Percentiles rank a stretch among this genome's conserved stretches.
These are phyloP conservation scores for Epicauta chinensis DNA, from an alignment of 1,140 invertebrate genomes.

Conservation along the genomic window DNA sequence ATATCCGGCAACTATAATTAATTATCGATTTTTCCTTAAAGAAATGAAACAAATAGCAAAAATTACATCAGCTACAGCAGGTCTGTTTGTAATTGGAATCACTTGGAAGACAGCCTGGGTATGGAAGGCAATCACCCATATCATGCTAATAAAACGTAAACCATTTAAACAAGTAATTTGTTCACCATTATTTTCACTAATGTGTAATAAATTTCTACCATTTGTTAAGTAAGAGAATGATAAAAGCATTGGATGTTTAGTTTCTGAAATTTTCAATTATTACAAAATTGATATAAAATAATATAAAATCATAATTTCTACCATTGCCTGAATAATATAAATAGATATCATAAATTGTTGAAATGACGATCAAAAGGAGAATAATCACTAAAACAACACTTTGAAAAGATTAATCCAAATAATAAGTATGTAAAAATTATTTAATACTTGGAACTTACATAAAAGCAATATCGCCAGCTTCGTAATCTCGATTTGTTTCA, in stretches of 20 bases:
- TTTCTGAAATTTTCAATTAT: constrained; percentile 5
- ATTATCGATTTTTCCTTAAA: too few relatives aligned
- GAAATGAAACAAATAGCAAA: too few relatives aligned
- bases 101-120: too few relatives aligned
- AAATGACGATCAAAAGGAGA: not conserved
- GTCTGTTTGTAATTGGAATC: too few relatives aligned
- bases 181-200: constrained; percentile 16
- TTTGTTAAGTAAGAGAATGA: constrained; percentile 28
- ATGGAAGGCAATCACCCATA: constrained; percentile 52
- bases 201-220: constrained; percentile 23
- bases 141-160: constrained; percentile 47
- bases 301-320: not conserved
- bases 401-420: not conserved
- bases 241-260: constrained; percentile 6
- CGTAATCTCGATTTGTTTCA: constrained; percentile 2
- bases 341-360: not conserved
- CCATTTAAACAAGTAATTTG: constrained; percentile 47
- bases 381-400: constrained; percentile 1
- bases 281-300: too few relatives aligned
- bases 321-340: not conserved
- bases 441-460: not conserved
- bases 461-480: constrained; percentile 2
- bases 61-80: too few relatives aligned
- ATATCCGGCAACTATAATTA: too few relatives aligned
- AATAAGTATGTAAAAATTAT: not conserved